Base-by-base conservation (phyloP, 2,113 vertebrate species). In the Brachirus orientalis region DNA sequence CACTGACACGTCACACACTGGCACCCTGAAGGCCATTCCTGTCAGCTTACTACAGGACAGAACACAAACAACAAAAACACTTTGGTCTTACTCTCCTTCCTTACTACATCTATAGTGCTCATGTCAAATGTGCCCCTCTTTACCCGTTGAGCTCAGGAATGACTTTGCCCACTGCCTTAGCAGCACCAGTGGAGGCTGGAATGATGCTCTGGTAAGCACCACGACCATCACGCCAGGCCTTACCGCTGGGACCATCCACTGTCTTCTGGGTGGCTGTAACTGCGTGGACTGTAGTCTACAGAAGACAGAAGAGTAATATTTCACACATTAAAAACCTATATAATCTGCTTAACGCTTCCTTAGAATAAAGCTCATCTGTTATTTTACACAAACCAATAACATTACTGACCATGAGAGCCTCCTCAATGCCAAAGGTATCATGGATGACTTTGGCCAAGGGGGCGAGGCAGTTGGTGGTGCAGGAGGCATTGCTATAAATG, bases 181-280 rank as follows among this genome's bases (percentile, higher is more conserved):
- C 95, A 13, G 95, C 95, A 16, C 95, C 95, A 0, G 95, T 97
- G 73, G 94, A 94, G 13, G 95, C 95, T 22, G 95, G 95, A 69
- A 97, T 97, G 88, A 97, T 96, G 92, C 96, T 97, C 89, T 95
- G 93, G 71, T 92, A 90, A 67, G 95, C 95, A 0, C 93, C 88
- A 1, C 95, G 92, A 2, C 95, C 95, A 0, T 96, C 95, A 7
- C 95, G 90, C 95, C 95, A 97, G 45, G 94, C 93, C 84, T 97
- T 97, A 37, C 89, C 91, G 0, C 95, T 95, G 16, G 95, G 94
- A 1, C 95, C 95, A 0, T 97, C 95, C 82, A 97, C 95, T 0
- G 95, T 96, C 92, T 97, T 97, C 91, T 96, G 95, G 50, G 95
- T 96, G 77, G 95, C 95, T 3, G 95, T 96, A 89, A 95, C 96